Base-by-base conservation (phyloP, 2,888 invertebrate genomes). In the Xanthia icteritia region DNA sequence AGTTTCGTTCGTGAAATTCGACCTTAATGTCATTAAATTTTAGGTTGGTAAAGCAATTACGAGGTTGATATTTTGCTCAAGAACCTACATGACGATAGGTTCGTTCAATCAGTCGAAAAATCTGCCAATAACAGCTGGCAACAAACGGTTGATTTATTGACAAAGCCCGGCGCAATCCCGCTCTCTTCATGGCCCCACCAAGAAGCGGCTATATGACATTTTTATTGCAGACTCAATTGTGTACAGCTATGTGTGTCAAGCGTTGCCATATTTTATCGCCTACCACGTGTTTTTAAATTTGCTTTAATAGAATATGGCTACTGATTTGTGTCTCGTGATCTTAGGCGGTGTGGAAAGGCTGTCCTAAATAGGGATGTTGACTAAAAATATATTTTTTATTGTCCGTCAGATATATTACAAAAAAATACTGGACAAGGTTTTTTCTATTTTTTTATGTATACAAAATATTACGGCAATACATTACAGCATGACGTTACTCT, bases 181-280 rank as follows among this genome's bases (percentile, higher is more conserved):
- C 66, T 72, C 13, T 13, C 27, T 70, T 6, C 2, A n/a, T 73
- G 66, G 86, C 86, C 67, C 51, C 42, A 71, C 17, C 23, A 73
- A 66, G 65, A 73, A 72, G 66, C 76, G 51, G 48, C 58, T 51
- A 23, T 73, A 67, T 75, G 83, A 85, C 81, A 78, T 74, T 84
- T 84, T 85, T 85, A 85, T 86, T 78, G 78, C 63, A 68, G 73
- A 66, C 64, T 73, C 84, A 81, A 83, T 83, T 77, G 83, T 73
- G 64, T 66, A 73, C 61, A 36, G 9, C 20, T 58, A 23, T 86
- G 54, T 86, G 42, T 85, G 86, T 75, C 78, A 83, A 74, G 17
- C 1, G 56, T 64, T 31, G 76, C 67, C 61, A 74, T 80, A 77
- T 72, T 42, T 75, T 72, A 73, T 81, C 45, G 23, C 13, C 2